Evolutionary conservation across 2,113 vertebrate species (phyloP).

Genomic region (zebrafish (Danio rerio)): DNA sequence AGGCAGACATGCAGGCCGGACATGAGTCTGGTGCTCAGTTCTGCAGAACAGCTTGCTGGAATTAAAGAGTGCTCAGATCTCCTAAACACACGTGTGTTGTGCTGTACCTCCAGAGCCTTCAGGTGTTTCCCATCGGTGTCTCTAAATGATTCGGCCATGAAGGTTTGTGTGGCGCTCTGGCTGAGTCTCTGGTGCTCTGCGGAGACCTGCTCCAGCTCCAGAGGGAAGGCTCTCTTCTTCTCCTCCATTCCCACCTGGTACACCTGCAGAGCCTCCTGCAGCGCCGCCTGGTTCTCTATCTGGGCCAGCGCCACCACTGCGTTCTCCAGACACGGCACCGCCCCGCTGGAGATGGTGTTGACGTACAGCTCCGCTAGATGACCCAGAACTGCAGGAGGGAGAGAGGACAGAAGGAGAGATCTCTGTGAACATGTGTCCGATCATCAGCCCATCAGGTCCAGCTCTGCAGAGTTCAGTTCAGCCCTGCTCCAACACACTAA

Average conservation of each 20-base stretch:
- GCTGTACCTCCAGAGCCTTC: slow-evolving; percentile 22
- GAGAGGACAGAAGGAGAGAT: not conserved
- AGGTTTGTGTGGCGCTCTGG: slow-evolving; percentile 56
- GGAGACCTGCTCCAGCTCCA: slow-evolving; percentile 59
- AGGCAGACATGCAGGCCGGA: too few species aligned
- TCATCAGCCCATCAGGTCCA: too few species aligned
- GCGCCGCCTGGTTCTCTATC: slow-evolving; percentile 62
- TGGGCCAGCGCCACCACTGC: slow-evolving; percentile 63
- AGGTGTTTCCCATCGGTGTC: slow-evolving; percentile 50
- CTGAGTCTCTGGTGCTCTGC: slow-evolving; percentile 51
- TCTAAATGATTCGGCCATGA: slow-evolving; percentile 62
- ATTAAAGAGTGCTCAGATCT: too few species aligned
- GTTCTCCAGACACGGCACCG: slow-evolving; percentile 68
- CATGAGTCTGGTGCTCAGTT: too few species aligned
- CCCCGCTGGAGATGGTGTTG: slow-evolving; percentile 60
- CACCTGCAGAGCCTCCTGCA: slow-evolving; percentile 51
- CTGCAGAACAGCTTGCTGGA: too few species aligned
- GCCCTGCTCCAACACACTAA: too few species aligned
- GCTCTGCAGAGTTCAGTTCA: too few species aligned
- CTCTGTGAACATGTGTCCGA: too few species aligned
- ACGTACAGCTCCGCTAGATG: slow-evolving; percentile 57
- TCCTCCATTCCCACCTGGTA: slow-evolving; percentile 55
- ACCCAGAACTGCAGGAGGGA: slow-evolving; percentile 56
- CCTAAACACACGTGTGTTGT: too few species aligned
- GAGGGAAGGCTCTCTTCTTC: slow-evolving; percentile 52